Conservation (phyloP, 2,113 vertebrate genomes). For the Chelonoidis abingdonii region DNA sequence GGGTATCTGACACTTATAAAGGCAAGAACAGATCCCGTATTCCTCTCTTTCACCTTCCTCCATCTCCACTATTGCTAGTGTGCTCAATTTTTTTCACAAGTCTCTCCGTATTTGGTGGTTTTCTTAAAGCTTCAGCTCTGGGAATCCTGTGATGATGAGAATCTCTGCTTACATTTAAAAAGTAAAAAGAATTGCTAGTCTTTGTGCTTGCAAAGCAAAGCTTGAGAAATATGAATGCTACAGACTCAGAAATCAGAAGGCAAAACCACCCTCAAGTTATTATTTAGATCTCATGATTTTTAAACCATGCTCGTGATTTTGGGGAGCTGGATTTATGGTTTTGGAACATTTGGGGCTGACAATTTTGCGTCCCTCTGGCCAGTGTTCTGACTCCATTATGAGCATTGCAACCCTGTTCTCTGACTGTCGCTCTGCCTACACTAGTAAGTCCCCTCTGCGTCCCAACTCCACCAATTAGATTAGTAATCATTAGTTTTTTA, state of each 20-base stretch:
- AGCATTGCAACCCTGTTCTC: not conserved
- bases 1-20: not conserved
- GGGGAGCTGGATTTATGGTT: not conserved
- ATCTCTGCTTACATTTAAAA: not conserved
- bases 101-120: not conserved
- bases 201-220: not conserved
- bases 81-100: not conserved
- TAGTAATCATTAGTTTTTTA: not conserved
- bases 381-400: accelerated
- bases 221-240: not conserved
- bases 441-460: not conserved
- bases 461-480: constrained; percentile 15
- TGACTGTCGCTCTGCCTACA: not conserved
- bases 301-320: not conserved
- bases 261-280: too few species aligned
- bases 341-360: too few species aligned
- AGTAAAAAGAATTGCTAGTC: not conserved
- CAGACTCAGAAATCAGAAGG: not conserved
- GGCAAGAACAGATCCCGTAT: not conserved
- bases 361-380: not conserved
- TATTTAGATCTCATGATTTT: not conserved
- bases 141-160: not conserved
- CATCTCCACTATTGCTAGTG: not conserved
- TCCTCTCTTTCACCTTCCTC: not conserved
- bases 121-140: not conserved